Percentiles rank a stretch among this genome's conserved stretches.
phyloP scores from a whole-genome alignment of 2,888 invertebrate genomes.

The Epinotia ramella region DNA sequence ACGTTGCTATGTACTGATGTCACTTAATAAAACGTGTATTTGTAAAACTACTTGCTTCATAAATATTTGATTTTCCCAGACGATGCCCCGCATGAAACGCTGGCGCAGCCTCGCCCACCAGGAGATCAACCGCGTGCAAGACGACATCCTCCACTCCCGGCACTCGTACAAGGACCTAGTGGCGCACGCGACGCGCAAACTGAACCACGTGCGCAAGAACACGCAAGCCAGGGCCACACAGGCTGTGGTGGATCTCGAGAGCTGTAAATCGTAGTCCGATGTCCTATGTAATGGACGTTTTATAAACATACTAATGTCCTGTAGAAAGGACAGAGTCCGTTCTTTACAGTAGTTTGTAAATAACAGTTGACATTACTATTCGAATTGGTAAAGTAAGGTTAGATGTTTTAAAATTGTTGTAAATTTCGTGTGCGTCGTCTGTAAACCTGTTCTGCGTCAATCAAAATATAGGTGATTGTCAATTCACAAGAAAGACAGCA shows the following conservation, averaged over 20 bases:
- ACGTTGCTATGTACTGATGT: too few relatives aligned
- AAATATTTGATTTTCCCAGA: conserved; percentile 56
- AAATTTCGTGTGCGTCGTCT: neutral
- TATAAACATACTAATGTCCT: neutral
- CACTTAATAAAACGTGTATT: too few relatives aligned
- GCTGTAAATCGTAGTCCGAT: conserved; percentile 52
- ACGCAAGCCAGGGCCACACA: conserved; percentile 53
- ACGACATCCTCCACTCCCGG: conserved; percentile 71
- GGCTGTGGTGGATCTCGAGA: conserved; percentile 55
- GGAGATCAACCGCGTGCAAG: conserved; percentile 71
- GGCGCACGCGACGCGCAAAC: conserved; percentile 65
- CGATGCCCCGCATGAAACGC: conserved; percentile 63
- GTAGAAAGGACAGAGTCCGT: neutral
- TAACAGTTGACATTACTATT: neutral
- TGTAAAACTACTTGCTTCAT: too few relatives aligned
- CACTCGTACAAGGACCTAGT: conserved; percentile 70
- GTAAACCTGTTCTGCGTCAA: neutral
- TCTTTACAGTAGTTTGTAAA: neutral
- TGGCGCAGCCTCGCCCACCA: conserved; percentile 71
- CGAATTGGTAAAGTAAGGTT: neutral
- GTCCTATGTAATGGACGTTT: neutral
- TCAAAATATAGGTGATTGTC: neutral
- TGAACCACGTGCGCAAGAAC: conserved; percentile 64
- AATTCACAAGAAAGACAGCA: neutral
- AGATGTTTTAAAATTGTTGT: neutral